Evolutionary conservation across 2,797 vertebrate species (phyloP).

Genomic region (Orientallactaga sibirica): DNA sequence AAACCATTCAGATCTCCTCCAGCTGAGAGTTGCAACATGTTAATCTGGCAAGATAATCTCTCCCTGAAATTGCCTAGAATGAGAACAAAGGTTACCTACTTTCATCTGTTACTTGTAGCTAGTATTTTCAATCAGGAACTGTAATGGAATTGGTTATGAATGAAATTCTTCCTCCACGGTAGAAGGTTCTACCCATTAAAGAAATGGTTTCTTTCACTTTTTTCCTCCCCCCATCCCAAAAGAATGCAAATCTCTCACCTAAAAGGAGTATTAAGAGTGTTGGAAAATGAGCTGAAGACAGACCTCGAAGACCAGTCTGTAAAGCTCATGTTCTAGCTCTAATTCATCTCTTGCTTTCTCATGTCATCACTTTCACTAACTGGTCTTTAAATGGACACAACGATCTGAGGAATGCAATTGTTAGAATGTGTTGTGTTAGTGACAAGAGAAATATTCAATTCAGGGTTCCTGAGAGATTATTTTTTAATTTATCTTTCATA

Average conservation of each 20-base stretch:
- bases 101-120: constrained; percentile 73
- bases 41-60: constrained; percentile 78
- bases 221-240: not conserved
- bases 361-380: constrained; percentile 24
- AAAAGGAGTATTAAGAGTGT: not conserved
- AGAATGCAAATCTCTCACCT: not conserved
- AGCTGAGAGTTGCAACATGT: constrained; percentile 71
- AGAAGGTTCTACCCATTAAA: not conserved
- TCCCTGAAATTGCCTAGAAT: constrained; percentile 74
- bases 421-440: constrained; percentile 26
- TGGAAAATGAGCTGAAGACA: not conserved
- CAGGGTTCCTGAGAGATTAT: constrained; percentile 62
- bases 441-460: constrained; percentile 52
- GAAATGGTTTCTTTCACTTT: constrained; percentile 6
- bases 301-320: not conserved
- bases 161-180: constrained; percentile 60
- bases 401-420: constrained; percentile 27
- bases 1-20: constrained; percentile 76
- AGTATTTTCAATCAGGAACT: constrained; percentile 69
- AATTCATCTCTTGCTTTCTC: constrained; percentile 53
- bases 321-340: not conserved
- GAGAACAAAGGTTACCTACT: constrained; percentile 68
- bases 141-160: constrained; percentile 70
- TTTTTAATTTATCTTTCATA: constrained; percentile 57
- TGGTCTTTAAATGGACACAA: not conserved